Conservation (phyloP, 2,888 invertebrate species). For the Caenorhabditis sp. region DNA sequence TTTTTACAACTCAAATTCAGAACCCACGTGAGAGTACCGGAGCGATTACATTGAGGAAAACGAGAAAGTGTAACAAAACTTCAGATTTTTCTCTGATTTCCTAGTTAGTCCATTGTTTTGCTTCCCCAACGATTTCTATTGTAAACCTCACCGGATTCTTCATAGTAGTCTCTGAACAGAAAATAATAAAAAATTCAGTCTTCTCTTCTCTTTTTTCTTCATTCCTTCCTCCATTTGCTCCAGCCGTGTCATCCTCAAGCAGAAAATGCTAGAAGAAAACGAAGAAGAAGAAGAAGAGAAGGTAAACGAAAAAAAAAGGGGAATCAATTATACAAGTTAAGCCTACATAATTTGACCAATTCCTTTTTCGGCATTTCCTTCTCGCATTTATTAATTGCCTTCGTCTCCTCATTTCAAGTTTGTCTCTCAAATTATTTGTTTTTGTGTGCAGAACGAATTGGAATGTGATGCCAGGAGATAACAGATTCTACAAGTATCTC, state of each 20-base stretch:
- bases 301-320: constrained; percentile 9
- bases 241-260: not conserved
- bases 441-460: constrained; percentile 33
- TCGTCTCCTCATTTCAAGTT: not conserved
- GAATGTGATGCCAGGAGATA: constrained; percentile 55
- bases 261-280: constrained; percentile 19
- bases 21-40: too few species aligned
- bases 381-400: constrained; percentile 39
- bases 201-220: constrained; percentile 6
- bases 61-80: too few species aligned
- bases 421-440: not conserved
- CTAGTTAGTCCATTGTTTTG: too few species aligned
- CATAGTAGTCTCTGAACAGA: too few species aligned
- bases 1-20: too few species aligned
- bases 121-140: too few species aligned
- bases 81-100: too few species aligned
- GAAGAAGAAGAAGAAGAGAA: constrained; percentile 6
- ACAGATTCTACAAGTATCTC: constrained; percentile 54
- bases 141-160: too few species aligned
- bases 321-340: constrained; percentile 37
- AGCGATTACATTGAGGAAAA: too few species aligned
- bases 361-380: constrained; percentile 4
- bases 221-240: constrained; percentile 4
- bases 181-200: constrained; percentile 40
- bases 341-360: constrained; percentile 50